Conservation (phyloP, 2,888 invertebrate genomes). For the Ametastegia equiseti region DNA sequence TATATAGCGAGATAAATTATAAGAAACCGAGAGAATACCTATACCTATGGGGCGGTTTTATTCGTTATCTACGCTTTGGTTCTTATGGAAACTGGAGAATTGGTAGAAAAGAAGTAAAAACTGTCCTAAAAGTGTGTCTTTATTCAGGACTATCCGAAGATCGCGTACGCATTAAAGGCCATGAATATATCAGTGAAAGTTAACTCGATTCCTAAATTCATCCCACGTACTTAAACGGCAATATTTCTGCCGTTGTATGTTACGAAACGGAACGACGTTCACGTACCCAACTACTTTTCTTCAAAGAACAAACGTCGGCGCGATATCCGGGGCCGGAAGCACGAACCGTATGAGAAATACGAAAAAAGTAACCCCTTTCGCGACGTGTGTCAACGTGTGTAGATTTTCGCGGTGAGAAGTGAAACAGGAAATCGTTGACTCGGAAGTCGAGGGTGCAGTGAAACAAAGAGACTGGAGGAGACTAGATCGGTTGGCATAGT, state of each 20-base stretch:
- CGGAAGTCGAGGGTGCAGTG: slow-evolving; percentile 32
- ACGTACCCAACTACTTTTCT: slow-evolving; percentile 30
- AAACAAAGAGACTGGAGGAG: slow-evolving; percentile 39
- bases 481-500: slow-evolving; percentile 26
- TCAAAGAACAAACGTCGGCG: slow-evolving; percentile 38
- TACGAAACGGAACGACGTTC: neutral
- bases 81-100: neutral
- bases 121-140: neutral
- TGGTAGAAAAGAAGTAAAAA: neutral
- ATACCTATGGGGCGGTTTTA: neutral
- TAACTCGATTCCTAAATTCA: slow-evolving; percentile 8
- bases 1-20: neutral
- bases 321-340: neutral
- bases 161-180: slow-evolving; percentile 5
- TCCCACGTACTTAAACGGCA: slow-evolving; percentile 10
- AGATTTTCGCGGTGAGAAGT: slow-evolving; percentile 16
- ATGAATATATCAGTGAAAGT: slow-evolving; percentile 5
- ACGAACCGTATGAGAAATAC: slow-evolving; percentile 35
- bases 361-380: slow-evolving; percentile 26
- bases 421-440: slow-evolving; percentile 35
- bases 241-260: neutral
- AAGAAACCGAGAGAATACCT: neutral
- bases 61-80: neutral
- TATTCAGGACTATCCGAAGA: neutral
- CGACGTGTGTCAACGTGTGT: neutral